These are phyloP conservation scores for Halictus rubicundus DNA, from an alignment of 1,140 invertebrate genomes.

Conservation along the genomic window DNA sequence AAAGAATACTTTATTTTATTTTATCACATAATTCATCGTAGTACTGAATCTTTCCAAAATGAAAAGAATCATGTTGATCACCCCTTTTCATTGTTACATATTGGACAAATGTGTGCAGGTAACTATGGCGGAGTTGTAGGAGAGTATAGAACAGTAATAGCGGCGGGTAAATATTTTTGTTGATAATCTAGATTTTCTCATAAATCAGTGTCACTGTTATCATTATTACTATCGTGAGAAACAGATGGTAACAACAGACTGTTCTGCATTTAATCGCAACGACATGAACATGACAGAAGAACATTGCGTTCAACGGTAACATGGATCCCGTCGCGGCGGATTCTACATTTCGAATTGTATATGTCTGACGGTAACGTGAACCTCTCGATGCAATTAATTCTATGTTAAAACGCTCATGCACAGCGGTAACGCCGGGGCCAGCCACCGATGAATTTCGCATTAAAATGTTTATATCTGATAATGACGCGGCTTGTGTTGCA, in stretches of 20 bases:
- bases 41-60: no score
- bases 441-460: slow-evolving; percentile 24
- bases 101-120: no score
- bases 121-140: no score
- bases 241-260: background rate
- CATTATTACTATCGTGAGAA: background rate
- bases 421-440: background rate
- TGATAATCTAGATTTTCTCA: no score
- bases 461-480: slow-evolving; percentile 39
- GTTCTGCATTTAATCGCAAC: background rate
- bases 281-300: slow-evolving; percentile 3
- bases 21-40: no score
- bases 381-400: slow-evolving; percentile 8
- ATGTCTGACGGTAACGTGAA: background rate
- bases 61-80: no score
- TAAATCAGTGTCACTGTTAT: no score
- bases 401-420: background rate
- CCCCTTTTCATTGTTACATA: no score
- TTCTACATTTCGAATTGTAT: slow-evolving; percentile 2
- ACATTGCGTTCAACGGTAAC: background rate
- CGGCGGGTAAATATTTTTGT: no score
- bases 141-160: no score
- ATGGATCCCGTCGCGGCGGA: background rate
- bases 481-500: background rate
- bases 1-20: no score